Conservation (phyloP, 2,113 vertebrate species). For the Chaetorhynchus papuensis region DNA sequence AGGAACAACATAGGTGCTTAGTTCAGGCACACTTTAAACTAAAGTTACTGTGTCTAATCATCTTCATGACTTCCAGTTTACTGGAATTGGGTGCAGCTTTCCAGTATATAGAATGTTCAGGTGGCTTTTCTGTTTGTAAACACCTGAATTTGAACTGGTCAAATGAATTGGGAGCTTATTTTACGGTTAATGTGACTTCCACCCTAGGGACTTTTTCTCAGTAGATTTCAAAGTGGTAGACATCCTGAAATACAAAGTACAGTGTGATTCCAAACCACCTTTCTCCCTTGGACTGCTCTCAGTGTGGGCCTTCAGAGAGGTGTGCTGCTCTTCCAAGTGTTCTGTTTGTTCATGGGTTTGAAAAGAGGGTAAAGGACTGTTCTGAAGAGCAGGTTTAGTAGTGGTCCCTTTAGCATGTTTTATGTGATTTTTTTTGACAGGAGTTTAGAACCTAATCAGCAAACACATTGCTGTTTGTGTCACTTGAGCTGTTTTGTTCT, state of each 20-base stretch:
- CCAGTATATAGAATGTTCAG: neutral
- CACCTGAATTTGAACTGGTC: neutral
- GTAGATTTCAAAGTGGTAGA: neutral
- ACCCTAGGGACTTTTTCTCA: neutral
- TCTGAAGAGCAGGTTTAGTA: neutral
- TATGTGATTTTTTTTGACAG: neutral
- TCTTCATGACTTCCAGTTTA: neutral
- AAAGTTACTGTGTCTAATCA: accelerated
- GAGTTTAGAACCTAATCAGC: neutral
- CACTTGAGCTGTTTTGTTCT: neutral
- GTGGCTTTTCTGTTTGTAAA: neutral
- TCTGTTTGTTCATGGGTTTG: neutral
- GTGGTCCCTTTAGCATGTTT: neutral
- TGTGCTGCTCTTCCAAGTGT: neutral
- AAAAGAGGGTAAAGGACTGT: neutral
- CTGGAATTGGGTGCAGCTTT: neutral
- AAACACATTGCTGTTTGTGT: neutral
- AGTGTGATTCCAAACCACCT: neutral
- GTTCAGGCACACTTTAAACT: neutral
- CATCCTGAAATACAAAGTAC: neutral
- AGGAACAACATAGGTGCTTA: neutral
- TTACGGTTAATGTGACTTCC: neutral
- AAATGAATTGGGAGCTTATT: neutral
- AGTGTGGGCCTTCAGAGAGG: neutral
- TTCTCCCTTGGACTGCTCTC: neutral